Percentiles rank a stretch among this genome's conserved stretches.
Conservation (phyloP, 2,888 invertebrate species). For the Nasonia oneida region DNA sequence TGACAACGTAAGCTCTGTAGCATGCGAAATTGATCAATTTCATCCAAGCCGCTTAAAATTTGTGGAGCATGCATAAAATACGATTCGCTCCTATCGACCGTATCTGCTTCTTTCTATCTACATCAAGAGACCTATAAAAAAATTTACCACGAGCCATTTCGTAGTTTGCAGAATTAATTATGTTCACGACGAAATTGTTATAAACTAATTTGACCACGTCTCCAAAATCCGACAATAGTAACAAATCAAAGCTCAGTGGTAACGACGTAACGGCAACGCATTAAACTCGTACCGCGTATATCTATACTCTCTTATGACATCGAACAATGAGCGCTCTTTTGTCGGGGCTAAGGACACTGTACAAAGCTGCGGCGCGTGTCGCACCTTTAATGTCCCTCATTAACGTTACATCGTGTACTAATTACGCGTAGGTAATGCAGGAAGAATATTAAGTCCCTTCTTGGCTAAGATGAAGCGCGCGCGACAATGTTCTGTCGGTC, state of each 20-base stretch:
- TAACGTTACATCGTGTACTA: constrained; percentile 21
- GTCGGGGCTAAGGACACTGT: neutral
- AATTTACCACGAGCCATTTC: neutral
- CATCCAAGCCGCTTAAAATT: neutral
- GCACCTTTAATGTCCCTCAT: constrained; percentile 24
- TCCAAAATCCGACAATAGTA: no score
- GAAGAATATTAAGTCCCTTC: constrained; percentile 47
- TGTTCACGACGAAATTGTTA: no score
- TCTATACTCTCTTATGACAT: constrained; percentile 14
- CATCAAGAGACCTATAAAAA: neutral
- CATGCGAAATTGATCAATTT: constrained; percentile 6
- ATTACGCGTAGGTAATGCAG: constrained; percentile 47
- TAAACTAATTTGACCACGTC: no score
- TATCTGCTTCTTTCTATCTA: neutral
- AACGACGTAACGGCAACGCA: constrained; percentile 21
- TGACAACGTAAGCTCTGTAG: neutral
- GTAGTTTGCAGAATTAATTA: no score
- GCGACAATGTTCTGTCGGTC: constrained; percentile 43
- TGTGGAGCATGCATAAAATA: neutral
- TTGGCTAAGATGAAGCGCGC: constrained; percentile 34
- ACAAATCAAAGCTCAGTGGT: neutral
- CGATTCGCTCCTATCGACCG: neutral
- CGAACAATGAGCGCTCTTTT: constrained; percentile 34
- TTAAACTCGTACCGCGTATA: neutral
- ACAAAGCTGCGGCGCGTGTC: neutral